Percentiles rank a stretch among this genome's conserved stretches.
Conservation (phyloP, 1,140 invertebrate species). For the Drosophila santomea region DNA sequence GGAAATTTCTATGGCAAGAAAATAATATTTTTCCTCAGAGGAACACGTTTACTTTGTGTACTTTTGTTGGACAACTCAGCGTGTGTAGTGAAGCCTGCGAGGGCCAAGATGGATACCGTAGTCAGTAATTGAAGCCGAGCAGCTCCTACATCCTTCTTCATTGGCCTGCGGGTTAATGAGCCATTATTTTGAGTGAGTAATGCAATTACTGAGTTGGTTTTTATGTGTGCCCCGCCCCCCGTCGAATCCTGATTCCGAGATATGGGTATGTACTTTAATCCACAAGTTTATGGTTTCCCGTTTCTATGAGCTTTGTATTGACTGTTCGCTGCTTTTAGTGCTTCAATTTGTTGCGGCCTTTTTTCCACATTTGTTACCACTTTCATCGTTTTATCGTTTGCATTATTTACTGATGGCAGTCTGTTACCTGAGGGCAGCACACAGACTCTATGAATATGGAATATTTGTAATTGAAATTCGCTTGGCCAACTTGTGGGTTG, state of each 20-base stretch:
- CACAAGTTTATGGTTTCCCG: conserved; percentile 28
- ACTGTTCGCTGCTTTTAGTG: conserved; percentile 25
- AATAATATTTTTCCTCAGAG: conserved; percentile 11
- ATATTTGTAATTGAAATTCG: conserved; percentile 50
- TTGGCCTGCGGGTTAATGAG: conserved; percentile 40
- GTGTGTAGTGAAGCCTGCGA: conserved; percentile 3
- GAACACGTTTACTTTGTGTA: neutral
- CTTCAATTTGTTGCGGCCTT: conserved; percentile 28
- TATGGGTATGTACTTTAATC: conserved; percentile 27
- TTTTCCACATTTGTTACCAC: conserved; percentile 3
- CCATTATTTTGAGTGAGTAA: conserved; percentile 66
- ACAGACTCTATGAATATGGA: conserved; percentile 39
- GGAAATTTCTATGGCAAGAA: conserved; percentile 2
- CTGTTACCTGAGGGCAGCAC: conserved; percentile 21
- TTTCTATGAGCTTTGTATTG: conserved; percentile 16
- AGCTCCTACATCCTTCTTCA: conserved; percentile 13
- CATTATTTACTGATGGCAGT: conserved; percentile 46
- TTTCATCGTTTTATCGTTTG: conserved; percentile 15
- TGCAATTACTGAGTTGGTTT: conserved; percentile 51
- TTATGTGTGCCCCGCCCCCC: conserved; percentile 9
- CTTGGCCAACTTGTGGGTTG: neutral
- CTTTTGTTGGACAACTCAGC: neutral
- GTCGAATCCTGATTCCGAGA: conserved; percentile 9
- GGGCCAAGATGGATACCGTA: conserved; percentile 7
- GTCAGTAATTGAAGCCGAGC: conserved; percentile 31